Conservation (phyloP, 2,888 invertebrate species). For the Phengaris alcon region DNA sequence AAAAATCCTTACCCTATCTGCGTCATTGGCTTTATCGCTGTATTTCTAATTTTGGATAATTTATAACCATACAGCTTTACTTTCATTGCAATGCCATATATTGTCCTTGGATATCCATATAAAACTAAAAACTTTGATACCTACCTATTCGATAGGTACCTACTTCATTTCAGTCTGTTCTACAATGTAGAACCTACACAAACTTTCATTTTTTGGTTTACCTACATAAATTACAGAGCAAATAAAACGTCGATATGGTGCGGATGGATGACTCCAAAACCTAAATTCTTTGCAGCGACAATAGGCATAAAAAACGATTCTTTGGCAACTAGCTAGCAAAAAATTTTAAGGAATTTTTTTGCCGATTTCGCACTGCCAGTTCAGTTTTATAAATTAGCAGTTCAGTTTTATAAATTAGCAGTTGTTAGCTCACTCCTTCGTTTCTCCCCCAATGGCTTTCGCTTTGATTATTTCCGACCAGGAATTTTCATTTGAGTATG, state of each 20-base stretch:
- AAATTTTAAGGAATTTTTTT: too few relatives aligned
- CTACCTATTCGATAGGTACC: too few relatives aligned
- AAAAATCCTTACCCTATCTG: neutral
- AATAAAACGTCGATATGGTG: too few relatives aligned
- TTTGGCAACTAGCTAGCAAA: too few relatives aligned
- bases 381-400: too few relatives aligned
- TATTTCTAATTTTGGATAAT: constrained; percentile 11
- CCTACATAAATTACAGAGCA: too few relatives aligned
- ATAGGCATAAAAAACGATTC: neutral
- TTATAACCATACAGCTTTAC: neutral
- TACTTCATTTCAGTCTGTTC: too few relatives aligned
- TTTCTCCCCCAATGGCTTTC: neutral
- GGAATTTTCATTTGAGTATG: neutral
- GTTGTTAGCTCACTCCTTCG: neutral
- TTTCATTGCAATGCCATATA: neutral
- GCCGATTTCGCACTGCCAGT: too few relatives aligned
- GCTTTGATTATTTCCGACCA: neutral
- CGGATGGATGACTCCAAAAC: neutral
- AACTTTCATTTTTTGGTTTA: too few relatives aligned
- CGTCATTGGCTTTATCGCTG: neutral
- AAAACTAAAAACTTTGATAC: too few relatives aligned
- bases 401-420: neutral
- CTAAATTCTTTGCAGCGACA: neutral
- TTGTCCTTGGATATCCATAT: neutral
- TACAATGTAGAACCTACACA: too few relatives aligned